phyloP scores from a whole-genome alignment of 1,140 invertebrate genomes.

The Hylaeus anthracinus region DNA sequence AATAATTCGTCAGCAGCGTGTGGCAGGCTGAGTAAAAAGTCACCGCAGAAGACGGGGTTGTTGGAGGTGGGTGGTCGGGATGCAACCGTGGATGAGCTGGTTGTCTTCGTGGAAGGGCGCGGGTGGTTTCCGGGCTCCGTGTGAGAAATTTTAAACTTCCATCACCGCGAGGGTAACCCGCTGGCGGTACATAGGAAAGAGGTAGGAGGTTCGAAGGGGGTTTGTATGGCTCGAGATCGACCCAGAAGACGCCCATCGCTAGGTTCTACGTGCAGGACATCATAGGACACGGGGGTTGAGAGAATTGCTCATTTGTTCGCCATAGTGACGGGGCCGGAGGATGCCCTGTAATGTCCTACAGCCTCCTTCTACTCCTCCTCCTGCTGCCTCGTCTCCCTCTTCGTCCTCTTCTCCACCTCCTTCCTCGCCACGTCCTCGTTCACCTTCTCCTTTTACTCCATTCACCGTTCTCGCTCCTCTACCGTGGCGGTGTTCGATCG shows the following conservation, averaged over 20 bases:
- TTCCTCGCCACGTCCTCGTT: slow-evolving; percentile 27
- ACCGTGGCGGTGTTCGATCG: slow-evolving; percentile 76
- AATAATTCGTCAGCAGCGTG: slow-evolving; percentile 60
- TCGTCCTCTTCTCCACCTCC: slow-evolving; percentile 40
- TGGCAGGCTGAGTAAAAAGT: slow-evolving; percentile 28
- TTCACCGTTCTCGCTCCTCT: slow-evolving; percentile 56
- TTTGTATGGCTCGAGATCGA: slow-evolving; percentile 66
- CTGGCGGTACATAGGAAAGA: slow-evolving; percentile 59
- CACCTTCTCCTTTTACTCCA: slow-evolving; percentile 39
- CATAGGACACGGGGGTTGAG: slow-evolving; percentile 74
- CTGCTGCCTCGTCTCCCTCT: slow-evolving; percentile 17
- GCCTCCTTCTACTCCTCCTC: slow-evolving; percentile 62
- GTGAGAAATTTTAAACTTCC: slow-evolving; percentile 75
- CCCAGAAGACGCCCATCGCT: slow-evolving; percentile 68
- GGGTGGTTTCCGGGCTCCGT: slow-evolving; percentile 66
- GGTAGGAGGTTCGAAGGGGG: slow-evolving; percentile 53
- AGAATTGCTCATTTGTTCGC: slow-evolving; percentile 78
- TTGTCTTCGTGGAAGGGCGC: slow-evolving; percentile 54
- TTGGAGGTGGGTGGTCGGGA: background rate
- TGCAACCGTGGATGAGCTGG: slow-evolving; percentile 52
- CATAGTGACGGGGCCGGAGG: slow-evolving; percentile 74
- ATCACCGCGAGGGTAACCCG: slow-evolving; percentile 68
- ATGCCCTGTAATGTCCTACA: slow-evolving; percentile 76
- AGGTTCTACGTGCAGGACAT: slow-evolving; percentile 75
- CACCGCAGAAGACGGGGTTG: slow-evolving; percentile 23